Evolutionary conservation across 2,888 invertebrate genomes (phyloP).

Genomic region (Thysanoteuthis rhombus): DNA sequence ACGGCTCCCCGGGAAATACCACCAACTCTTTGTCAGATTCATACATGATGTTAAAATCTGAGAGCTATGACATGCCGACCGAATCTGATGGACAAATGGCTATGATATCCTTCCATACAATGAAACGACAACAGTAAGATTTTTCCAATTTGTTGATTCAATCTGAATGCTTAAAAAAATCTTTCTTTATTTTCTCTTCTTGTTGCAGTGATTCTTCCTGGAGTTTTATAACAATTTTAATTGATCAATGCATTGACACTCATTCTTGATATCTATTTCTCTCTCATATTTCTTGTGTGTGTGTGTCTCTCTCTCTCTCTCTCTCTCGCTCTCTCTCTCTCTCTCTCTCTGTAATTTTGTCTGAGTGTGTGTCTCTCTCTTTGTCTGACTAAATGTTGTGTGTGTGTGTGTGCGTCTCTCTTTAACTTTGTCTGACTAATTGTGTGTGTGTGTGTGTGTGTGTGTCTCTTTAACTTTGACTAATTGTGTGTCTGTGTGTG

Average conservation of each 20-base stretch:
- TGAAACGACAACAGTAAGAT: background rate
- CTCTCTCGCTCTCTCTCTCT: background rate
- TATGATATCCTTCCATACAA: conserved; percentile 51
- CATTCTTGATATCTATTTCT: background rate
- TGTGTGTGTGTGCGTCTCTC: background rate
- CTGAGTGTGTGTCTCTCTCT: background rate
- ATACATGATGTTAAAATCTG: conserved; percentile 46
- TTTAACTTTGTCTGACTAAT: background rate
- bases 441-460: too few relatives aligned
- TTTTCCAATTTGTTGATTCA: background rate
- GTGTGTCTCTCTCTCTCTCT: background rate
- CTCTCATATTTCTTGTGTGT: background rate
- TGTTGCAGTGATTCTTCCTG: background rate
- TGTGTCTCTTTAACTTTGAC: too few relatives aligned
- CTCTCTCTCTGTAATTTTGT: background rate
- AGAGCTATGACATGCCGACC: conserved; percentile 46
- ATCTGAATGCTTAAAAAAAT: background rate
- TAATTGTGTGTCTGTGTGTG: background rate
- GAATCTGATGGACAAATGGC: conserved; percentile 47
- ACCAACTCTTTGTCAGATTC: conserved; percentile 52
- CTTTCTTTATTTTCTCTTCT: background rate
- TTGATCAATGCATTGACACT: background rate
- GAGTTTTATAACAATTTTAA: background rate
- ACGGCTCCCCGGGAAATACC: conserved; percentile 54
- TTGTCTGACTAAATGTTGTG: background rate